phyloP scores from a whole-genome alignment of 1,140 invertebrate genomes.

The Camponotus vicinus region DNA sequence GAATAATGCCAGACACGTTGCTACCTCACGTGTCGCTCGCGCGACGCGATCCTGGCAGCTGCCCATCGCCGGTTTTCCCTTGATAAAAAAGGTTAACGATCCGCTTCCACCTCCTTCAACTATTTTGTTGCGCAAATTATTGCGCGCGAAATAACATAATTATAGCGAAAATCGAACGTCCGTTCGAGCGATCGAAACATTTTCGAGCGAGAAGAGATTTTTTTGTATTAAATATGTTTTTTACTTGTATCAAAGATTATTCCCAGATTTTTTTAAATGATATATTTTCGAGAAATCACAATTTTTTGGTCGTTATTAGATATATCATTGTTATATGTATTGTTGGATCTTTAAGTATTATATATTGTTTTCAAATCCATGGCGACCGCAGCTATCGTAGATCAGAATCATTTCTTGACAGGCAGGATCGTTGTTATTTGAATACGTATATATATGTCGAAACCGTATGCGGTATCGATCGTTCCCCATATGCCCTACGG shows the following conservation, averaged over 20 bases:
- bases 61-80: conserved; percentile 32
- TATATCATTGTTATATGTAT: background rate
- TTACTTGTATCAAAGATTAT: background rate
- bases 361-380: background rate
- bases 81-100: conserved; percentile 43
- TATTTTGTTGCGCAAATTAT: background rate
- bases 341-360: background rate
- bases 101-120: background rate
- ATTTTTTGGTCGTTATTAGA: background rate
- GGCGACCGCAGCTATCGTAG: background rate
- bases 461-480: conserved; percentile 33
- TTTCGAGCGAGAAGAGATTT: no score
- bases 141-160: no score
- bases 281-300: background rate
- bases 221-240: no score
- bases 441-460: background rate
- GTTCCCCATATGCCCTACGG: conserved; percentile 14
- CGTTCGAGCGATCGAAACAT: no score
- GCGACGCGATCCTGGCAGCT: conserved; percentile 48
- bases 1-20: conserved; percentile 60
- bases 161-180: no score
- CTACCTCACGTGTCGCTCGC: conserved; percentile 48
- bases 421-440: background rate
- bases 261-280: background rate
- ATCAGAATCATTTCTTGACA: background rate